These are phyloP conservation scores for Gymnoscelis rufifasciata DNA, from an alignment of 2,888 invertebrate genomes.

Conservation along the genomic window DNA sequence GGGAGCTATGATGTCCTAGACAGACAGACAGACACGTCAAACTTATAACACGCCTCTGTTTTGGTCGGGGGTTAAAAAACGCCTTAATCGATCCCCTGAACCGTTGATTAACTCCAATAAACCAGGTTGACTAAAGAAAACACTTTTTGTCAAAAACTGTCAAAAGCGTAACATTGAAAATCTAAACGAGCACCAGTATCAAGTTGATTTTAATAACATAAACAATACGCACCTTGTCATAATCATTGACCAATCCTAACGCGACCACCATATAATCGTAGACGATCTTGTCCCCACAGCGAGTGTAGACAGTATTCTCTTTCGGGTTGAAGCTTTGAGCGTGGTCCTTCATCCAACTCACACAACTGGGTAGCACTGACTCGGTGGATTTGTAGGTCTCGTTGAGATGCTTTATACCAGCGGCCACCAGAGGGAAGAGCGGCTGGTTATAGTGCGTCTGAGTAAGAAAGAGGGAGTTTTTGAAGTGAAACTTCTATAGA, in stretches of 20 bases:
- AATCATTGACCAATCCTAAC: constrained; percentile 89
- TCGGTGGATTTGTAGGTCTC: constrained; percentile 81
- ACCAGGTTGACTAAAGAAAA: too few species aligned
- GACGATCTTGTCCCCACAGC: constrained; percentile 82
- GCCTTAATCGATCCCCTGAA: too few species aligned
- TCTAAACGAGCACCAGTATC: too few species aligned
- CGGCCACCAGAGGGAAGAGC: constrained; percentile 93
- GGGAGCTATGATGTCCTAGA: too few species aligned
- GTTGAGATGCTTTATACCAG: constrained; percentile 86
- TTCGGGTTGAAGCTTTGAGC: constrained; percentile 87
- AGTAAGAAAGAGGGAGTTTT: neutral
- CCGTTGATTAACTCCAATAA: too few species aligned
- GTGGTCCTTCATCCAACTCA: constrained; percentile 87
- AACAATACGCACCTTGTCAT: constrained; percentile 81
- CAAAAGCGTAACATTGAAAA: too few species aligned
- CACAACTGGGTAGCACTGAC: constrained; percentile 85
- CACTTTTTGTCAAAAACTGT: too few species aligned
- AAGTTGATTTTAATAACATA: too few species aligned
- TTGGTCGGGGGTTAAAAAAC: too few species aligned
- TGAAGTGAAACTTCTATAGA: too few species aligned
- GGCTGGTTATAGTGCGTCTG: constrained; percentile 96
- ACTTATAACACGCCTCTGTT: too few species aligned
- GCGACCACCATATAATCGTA: constrained; percentile 93
- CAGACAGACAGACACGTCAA: too few species aligned
- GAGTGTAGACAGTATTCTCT: constrained; percentile 83